Evolutionary conservation across 64 coral and sea anemone genomes (phyloP).

Genomic region (Platygyra sinensis): DNA sequence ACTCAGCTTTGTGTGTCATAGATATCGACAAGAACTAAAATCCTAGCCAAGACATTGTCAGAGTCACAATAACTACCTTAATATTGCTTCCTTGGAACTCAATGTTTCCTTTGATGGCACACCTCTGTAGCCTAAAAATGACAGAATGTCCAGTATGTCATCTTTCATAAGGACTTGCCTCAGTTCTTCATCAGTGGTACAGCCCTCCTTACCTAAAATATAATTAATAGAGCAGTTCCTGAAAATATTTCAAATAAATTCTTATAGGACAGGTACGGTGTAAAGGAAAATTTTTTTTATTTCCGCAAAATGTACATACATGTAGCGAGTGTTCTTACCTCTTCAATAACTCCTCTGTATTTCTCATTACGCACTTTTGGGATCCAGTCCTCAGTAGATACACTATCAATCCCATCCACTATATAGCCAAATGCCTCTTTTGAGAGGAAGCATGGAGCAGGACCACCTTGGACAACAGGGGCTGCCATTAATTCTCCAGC

Average conservation of each 20-base stretch:
- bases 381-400: slow-evolving; percentile 28
- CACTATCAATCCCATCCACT: slow-evolving; percentile 42
- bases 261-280: not conserved
- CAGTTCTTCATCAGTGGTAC: slow-evolving; percentile 37
- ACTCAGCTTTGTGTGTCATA: not conserved
- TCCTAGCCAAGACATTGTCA: not conserved
- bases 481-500: slow-evolving; percentile 40
- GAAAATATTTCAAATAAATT: slow-evolving; percentile 6
- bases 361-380: slow-evolving; percentile 7
- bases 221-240: not conserved
- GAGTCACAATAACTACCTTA: slow-evolving; percentile 3
- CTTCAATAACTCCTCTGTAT: slow-evolving; percentile 32
- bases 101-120: slow-evolving; percentile 44
- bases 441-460: slow-evolving; percentile 36
- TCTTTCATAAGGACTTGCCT: slow-evolving; percentile 41
- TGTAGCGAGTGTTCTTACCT: slow-evolving; percentile 11
- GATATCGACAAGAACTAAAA: not conserved
- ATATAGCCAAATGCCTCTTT: slow-evolving; percentile 23
- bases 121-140: slow-evolving; percentile 24
- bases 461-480: slow-evolving; percentile 47
- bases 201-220: slow-evolving; percentile 41
- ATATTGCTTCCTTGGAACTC: slow-evolving; percentile 43
- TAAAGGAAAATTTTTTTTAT: slow-evolving; percentile 1
- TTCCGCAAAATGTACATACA: slow-evolving; percentile 3
- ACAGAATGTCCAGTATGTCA: slow-evolving; percentile 39